These are phyloP conservation scores for Lates calcarifer DNA, from an alignment of 2,113 vertebrate species.

Conservation along the genomic window DNA sequence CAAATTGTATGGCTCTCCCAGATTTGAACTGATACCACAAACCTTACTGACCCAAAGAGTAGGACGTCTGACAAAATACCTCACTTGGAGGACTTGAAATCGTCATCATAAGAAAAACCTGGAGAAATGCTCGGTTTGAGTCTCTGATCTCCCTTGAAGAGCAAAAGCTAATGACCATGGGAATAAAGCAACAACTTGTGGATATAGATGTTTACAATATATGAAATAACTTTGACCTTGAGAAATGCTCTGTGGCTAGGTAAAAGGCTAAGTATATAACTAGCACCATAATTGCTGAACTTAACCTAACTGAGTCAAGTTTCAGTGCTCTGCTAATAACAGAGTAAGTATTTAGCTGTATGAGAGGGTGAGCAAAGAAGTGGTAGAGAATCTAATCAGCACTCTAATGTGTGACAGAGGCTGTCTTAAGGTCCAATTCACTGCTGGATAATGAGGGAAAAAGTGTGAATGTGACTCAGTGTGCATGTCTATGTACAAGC, in stretches of 20 bases:
- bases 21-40: not conserved
- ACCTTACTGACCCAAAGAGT: not conserved
- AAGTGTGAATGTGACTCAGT: conserved; percentile 18
- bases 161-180: not conserved
- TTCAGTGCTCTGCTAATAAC: conserved; percentile 30
- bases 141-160: not conserved
- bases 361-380: conserved; percentile 39
- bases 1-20: not conserved
- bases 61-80: no score
- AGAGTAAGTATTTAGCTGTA: conserved; percentile 5
- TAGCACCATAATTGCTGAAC: conserved; percentile 30
- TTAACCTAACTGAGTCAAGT: conserved; percentile 12
- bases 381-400: conserved; percentile 25
- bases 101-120: not conserved
- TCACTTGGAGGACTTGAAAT: not conserved
- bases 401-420: conserved; percentile 44
- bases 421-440: conserved; percentile 48
- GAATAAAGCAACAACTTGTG: conserved; percentile 7
- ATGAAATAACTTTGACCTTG: conserved; percentile 13
- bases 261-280: conserved; percentile 13
- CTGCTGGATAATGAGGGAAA: conserved; percentile 53
- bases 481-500: not conserved
- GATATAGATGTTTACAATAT: not conserved
- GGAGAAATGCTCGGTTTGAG: not conserved
- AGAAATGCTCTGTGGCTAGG: not conserved